These are phyloP conservation scores for Gobionotothen gibberifrons DNA, from an alignment of 2,797 vertebrate genomes.

Conservation along the genomic window DNA sequence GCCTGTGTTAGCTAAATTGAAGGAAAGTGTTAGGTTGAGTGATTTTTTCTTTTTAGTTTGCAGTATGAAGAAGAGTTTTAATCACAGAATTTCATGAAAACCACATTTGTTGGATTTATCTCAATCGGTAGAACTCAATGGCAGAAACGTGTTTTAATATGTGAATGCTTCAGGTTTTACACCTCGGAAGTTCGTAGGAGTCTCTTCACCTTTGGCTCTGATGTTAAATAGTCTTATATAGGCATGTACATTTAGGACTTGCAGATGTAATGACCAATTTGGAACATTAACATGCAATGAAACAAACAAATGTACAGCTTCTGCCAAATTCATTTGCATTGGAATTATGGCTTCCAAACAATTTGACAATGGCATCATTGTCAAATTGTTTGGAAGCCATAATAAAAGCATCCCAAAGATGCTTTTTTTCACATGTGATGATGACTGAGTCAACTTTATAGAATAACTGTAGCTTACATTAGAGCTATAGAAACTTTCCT, in stretches of 20 bases:
- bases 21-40: not conserved
- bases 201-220: not conserved
- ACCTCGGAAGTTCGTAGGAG: constrained; percentile 10
- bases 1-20: not conserved
- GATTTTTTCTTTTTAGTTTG: not conserved
- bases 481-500: not conserved
- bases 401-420: constrained; percentile 9
- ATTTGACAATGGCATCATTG: too few species aligned
- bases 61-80: not conserved
- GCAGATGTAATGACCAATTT: not conserved
- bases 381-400: not conserved
- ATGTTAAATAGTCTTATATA: not conserved
- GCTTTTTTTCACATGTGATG: constrained; percentile 17
- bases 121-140: constrained; percentile 45
- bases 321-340: constrained; percentile 2
- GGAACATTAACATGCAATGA: constrained; percentile 1
- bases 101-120: constrained; percentile 19
- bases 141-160: constrained; percentile 9
- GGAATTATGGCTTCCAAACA: too few species aligned
- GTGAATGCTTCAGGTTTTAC: not conserved
- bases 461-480: not conserved
- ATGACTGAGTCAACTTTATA: constrained; percentile 10
- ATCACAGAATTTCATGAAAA: constrained; percentile 5
- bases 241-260: not conserved
- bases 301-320: not conserved